phyloP scores from a whole-genome alignment of 2,797 vertebrate species.

The Oryzias dopingdopingensis region DNA sequence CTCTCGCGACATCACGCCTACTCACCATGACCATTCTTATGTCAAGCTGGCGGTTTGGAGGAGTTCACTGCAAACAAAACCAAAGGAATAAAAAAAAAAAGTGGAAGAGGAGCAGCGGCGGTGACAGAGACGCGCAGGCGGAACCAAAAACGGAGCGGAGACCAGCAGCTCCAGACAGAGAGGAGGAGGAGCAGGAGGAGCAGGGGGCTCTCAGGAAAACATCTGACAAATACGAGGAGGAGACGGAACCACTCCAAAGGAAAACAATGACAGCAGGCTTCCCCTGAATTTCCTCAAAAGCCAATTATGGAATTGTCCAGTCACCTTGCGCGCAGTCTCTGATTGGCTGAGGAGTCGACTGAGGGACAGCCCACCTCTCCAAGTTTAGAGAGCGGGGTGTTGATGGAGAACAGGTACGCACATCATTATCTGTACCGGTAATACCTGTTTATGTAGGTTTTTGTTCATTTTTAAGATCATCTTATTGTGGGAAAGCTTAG shows the following conservation, averaged over 20 bases:
- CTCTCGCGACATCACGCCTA: constrained; percentile 46
- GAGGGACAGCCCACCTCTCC: too few species aligned
- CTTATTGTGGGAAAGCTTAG: too few species aligned
- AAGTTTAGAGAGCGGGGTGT: too few species aligned
- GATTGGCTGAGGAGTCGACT: constrained; percentile 81
- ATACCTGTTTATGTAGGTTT: too few species aligned
- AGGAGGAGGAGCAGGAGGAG: neutral
- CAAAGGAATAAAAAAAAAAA: constrained; percentile 22
- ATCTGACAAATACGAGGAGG: constrained; percentile 8
- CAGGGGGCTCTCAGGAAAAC: constrained; percentile 1
- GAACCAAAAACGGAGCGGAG: constrained; percentile 23
- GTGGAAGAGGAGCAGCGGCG: neutral
- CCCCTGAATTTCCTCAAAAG: constrained; percentile 73
- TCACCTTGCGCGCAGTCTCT: constrained; percentile 79
- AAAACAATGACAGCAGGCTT: constrained; percentile 65
- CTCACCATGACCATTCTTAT: constrained; percentile 99
- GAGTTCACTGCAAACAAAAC: constrained; percentile 18
- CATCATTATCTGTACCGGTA: too few species aligned
- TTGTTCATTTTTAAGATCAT: too few species aligned
- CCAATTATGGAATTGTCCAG: constrained; percentile 86
- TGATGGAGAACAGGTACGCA: too few species aligned
- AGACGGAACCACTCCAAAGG: constrained; percentile 65
- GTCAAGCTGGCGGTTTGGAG: constrained; percentile 65
- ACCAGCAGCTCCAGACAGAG: neutral
- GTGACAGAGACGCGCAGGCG: constrained; percentile 38